phyloP scores from a whole-genome alignment of 2,113 vertebrate genomes.

The Lucifuga dentata region DNA sequence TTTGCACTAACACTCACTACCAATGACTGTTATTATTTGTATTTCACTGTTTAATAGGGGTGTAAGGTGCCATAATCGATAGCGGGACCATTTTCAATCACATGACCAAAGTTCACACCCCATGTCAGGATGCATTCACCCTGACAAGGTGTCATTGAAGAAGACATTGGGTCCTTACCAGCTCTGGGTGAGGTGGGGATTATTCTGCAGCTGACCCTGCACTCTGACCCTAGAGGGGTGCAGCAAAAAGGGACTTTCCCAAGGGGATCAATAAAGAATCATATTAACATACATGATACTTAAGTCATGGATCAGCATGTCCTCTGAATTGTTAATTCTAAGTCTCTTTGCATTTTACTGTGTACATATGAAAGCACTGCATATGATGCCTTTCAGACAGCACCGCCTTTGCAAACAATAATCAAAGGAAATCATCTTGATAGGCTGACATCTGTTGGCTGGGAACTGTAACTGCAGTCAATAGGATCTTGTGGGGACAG shows the following conservation, averaged over 20 bases:
- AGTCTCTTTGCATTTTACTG: slow-evolving; percentile 31
- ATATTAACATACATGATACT: slow-evolving; percentile 65
- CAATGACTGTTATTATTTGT: neutral
- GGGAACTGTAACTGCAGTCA: slow-evolving; percentile 61
- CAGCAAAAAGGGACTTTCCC: slow-evolving; percentile 32
- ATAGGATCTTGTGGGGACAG: neutral
- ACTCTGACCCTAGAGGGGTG: slow-evolving; percentile 27
- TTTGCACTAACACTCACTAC: neutral
- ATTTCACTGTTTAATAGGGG: slow-evolving; percentile 5
- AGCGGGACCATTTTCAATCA: slow-evolving; percentile 33
- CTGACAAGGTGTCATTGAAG: slow-evolving; percentile 47
- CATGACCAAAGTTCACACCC: slow-evolving; percentile 47
- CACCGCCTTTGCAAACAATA: neutral
- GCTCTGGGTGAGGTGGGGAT: slow-evolving; percentile 17
- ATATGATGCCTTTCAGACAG: slow-evolving; percentile 5
- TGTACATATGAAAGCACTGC: slow-evolving; percentile 25
- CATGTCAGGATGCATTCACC: slow-evolving; percentile 41
- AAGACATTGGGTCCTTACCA: slow-evolving; percentile 38
- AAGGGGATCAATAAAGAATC: slow-evolving; percentile 60
- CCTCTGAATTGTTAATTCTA: slow-evolving; percentile 50
- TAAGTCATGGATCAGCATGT: slow-evolving; percentile 28
- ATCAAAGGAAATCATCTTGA: slow-evolving; percentile 57
- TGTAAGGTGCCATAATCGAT: slow-evolving; percentile 28
- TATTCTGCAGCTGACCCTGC: slow-evolving; percentile 34
- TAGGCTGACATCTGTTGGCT: slow-evolving; percentile 82